Conservation (phyloP, 1,140 invertebrate genomes). For the Halictus rubicundus region DNA sequence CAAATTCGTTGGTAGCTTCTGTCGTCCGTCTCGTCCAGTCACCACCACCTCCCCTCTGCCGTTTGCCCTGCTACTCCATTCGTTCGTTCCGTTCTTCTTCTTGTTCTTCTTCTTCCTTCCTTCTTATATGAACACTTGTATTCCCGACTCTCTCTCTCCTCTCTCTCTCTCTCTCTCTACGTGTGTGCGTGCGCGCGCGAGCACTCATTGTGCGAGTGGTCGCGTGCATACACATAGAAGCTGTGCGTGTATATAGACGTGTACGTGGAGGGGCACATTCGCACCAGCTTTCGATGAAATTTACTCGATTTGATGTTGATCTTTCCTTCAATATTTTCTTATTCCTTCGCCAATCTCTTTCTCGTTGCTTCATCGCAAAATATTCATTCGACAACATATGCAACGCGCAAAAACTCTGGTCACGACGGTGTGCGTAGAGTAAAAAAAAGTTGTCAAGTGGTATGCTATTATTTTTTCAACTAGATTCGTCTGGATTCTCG, state of each 20-base stretch:
- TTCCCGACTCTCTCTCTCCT: conserved; percentile 8
- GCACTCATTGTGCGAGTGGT: no score
- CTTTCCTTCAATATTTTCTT: conserved; percentile 31
- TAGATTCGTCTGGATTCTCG: no score
- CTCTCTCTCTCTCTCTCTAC: no score
- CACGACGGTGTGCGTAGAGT: no score
- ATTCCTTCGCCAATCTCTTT: background rate
- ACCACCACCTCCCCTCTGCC: background rate
- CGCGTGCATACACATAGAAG: no score
- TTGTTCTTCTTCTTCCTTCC: conserved; percentile 30
- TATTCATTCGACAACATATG: background rate
- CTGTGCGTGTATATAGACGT: background rate
- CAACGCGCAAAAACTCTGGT: no score
- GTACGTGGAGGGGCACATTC: conserved; percentile 17
- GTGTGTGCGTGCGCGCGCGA: background rate
- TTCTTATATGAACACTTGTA: conserved; percentile 16
- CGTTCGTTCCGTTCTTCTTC: conserved; percentile 1
- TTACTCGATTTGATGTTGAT: conserved; percentile 18
- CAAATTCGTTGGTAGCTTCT: conserved; percentile 23
- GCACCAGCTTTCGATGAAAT: conserved; percentile 23
- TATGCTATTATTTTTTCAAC: no score
- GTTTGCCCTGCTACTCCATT: background rate
- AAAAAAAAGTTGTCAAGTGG: no score
- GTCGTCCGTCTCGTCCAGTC: conserved; percentile 27
- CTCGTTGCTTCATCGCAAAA: background rate